Base-by-base conservation (phyloP, 1,140 invertebrate species). In the Lepidotrigona ventralis region DNA sequence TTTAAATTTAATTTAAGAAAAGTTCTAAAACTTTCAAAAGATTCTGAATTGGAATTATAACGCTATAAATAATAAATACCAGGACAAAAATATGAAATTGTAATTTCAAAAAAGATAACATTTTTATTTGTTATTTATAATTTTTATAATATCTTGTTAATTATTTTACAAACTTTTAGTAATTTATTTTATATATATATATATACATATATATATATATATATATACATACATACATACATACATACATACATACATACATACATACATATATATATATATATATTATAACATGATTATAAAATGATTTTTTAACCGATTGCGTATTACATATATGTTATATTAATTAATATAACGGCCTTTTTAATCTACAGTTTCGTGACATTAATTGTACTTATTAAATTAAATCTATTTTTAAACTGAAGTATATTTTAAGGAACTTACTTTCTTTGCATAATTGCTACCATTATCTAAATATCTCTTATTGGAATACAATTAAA, bases 61-160 rank as follows among this genome's bases (percentile, higher is more conserved):
- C 58, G 19, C 11, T 64, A 23, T 19, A 72, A 72, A 19, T 60
- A 70, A 9, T 75, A 23, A 81, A 29, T 33, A n/a, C 1, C 21
- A 75, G 60, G 79, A 17, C 66, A 66, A 54, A 54, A 66, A 74
- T 53, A 75, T 60, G 58, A 81, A 23, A 73, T 80, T 68, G 39
- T 76, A 76, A 75, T 76, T 66, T 83, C 71, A 86, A 85, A 90
- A 91, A 91, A 91, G 90, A 84, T 89, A 90, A 88, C 84, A 73
- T 91, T 85, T 83, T 84, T 71, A 76, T 85, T 87, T 86, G 84
- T 85, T 87, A 86, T 83, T 83, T 86, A 81, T 90, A 89, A 82
- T 89, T 81, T 84, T 84, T 79, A 86, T 75, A 89, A 85, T 88
- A 90, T 89, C 72, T 89, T 86, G 79, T 88, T 86, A 85, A 87